These are phyloP conservation scores for Oreochromis niloticus DNA, from an alignment of 2,113 vertebrate species.

Conservation along the genomic window DNA sequence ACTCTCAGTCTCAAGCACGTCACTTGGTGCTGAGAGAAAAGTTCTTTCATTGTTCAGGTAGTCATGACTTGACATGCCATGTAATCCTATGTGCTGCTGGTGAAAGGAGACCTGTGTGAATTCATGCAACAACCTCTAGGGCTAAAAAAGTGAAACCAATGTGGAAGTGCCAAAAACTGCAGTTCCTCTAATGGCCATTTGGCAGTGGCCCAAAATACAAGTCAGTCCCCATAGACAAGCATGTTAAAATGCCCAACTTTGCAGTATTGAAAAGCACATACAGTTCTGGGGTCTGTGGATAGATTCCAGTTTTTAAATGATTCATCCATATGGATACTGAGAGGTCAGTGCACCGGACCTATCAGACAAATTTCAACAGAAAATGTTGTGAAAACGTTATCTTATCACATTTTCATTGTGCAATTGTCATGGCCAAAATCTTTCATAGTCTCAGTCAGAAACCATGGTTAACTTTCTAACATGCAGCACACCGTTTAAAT, in stretches of 20 bases:
- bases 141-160: not conserved
- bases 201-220: not conserved
- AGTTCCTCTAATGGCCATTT: not conserved
- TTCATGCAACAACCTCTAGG: not conserved
- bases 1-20: not conserved
- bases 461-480: not conserved
- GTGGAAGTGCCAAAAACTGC: not conserved
- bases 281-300: not conserved
- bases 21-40: not conserved
- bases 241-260: not conserved
- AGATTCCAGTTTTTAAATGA: not conserved
- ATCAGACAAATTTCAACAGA: not conserved
- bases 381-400: not conserved
- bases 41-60: not conserved
- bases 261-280: not conserved
- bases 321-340: too few relatives aligned
- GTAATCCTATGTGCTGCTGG: not conserved
- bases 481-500: not conserved
- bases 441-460: not conserved
- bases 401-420: not conserved
- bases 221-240: not conserved
- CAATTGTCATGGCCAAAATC: not conserved
- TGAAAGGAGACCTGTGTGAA: not conserved
- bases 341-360: not conserved
- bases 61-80: not conserved